A percentile compares a stretch with the other conserved stretches of the same genome.
Evolutionary conservation across 2,888 invertebrate genomes (phyloP).

Genomic region (Catocala sponsa): DNA sequence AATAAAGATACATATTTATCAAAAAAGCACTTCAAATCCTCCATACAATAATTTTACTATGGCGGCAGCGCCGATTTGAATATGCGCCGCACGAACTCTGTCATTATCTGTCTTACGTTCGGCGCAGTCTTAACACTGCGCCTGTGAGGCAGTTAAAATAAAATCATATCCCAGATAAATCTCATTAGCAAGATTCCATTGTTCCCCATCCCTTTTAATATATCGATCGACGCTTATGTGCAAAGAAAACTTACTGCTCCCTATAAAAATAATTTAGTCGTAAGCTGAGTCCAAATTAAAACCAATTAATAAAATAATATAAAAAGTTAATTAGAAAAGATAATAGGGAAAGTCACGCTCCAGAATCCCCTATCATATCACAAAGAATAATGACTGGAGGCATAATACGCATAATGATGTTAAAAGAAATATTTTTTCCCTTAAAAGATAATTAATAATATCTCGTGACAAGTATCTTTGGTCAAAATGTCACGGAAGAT

Average conservation of each 20-base stretch:
- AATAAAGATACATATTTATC: no score
- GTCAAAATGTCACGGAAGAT: conserved; percentile 44
- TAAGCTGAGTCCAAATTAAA: not conserved
- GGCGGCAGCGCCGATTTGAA: no score
- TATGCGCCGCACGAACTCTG: no score
- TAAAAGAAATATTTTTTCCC: conserved; percentile 28
- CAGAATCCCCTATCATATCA: conserved; percentile 33
- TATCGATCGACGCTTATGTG: no score
- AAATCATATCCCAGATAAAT: no score
- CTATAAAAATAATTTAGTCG: not conserved
- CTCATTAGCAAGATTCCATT: no score
- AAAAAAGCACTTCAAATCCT: no score
- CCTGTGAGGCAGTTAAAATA: no score
- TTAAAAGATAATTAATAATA: conserved; percentile 50
- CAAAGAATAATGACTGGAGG: conserved; percentile 35
- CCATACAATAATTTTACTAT: no score
- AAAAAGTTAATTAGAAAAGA: conserved; percentile 15
- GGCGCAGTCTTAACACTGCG: no score
- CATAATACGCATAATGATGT: conserved; percentile 43
- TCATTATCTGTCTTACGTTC: no score
- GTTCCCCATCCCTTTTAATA: no score
- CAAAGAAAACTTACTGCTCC: not conserved
- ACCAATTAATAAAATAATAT: not conserved
- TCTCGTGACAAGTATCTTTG: conserved; percentile 50
- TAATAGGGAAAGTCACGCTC: conserved; percentile 29